Evolutionary conservation across 2,113 vertebrate species (phyloP).

Genomic region (Tylochromis polylepis): DNA sequence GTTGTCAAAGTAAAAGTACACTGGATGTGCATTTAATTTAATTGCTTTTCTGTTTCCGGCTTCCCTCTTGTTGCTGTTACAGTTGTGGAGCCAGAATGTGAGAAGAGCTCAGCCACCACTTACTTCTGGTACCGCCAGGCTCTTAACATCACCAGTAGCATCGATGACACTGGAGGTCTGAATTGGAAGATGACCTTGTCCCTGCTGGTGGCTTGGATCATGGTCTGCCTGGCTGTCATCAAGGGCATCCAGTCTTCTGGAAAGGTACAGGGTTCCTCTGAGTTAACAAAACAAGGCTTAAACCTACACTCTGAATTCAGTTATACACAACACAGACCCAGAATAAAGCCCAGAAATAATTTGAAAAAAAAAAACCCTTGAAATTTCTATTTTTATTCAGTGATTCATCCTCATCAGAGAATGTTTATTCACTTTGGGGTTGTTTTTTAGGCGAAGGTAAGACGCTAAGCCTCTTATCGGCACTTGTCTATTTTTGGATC

Average conservation of each 20-base stretch:
- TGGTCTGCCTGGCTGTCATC: slow-evolving; percentile 92
- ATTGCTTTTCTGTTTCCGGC: accelerated
- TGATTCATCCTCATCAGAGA: not conserved
- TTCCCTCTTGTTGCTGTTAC: not conserved
- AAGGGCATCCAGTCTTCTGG: slow-evolving; percentile 98
- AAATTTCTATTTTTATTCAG: not conserved
- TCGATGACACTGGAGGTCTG: slow-evolving; percentile 88
- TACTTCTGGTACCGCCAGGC: slow-evolving; percentile 98
- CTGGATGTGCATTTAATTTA: not conserved
- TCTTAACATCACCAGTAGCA: slow-evolving; percentile 91
- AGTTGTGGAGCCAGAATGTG: slow-evolving; percentile 92
- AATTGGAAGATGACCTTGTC: slow-evolving; percentile 98
- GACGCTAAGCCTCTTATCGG: not conserved
- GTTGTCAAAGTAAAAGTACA: accelerated
- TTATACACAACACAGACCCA: not conserved
- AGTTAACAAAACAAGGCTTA: not conserved
- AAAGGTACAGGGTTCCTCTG: slow-evolving; percentile 75
- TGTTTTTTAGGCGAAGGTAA: slow-evolving; percentile 1
- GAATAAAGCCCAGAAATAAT: not conserved
- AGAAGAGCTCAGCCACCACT: slow-evolving; percentile 95
- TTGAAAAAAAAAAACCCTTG: not conserved
- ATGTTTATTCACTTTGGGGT: not conserved
- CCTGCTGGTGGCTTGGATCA: slow-evolving; percentile 88
- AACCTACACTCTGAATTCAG: not conserved
- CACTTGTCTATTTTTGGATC: slow-evolving; percentile 28